Base-by-base conservation (phyloP, 2,113 vertebrate species). In the Nestor notabilis region DNA sequence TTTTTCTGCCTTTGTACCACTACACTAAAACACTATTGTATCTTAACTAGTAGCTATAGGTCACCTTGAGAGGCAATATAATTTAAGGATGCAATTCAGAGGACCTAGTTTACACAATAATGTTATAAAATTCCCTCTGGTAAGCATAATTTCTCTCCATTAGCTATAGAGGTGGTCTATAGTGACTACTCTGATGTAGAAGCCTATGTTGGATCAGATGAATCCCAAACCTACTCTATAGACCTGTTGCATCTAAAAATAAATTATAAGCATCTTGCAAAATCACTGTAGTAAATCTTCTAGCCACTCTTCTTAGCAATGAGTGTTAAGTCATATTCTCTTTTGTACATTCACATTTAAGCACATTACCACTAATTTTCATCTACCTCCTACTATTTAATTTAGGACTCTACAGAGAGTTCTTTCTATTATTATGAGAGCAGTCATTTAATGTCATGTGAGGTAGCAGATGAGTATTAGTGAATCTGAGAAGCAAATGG, bases 151-250 rank as follows among this genome's bases (percentile, higher is more conserved):
- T 86, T 85, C 16, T 69, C 37, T 89, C 29, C 20, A 44, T 33
- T 61, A 78, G 9, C 17, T 82, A 15, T 37, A 58, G 61, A 63
- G 29, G 8, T 80, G 37, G 19, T 49, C 64, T 78, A 1, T 10
- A 86, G 41, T 44, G n/a, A 91, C 58, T 56, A 83, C 7, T 47
- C 39, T 60, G 35, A 52, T 52, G 35, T 19, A 68, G 10, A 87
- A 60, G 11, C 39, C 33, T 61, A 27, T 0, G 0, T 27, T 65
- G 60, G 19, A 58, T 71, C 39, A 84, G 72, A 81, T 5, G 1
- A 82, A 82, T 50, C 21, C n/a, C 29, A 53, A 82, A 87, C 44
- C 23, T 75, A 49, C 37, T 56, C 28, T 66, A 37, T 5, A 23
- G 9, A 49, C 75, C 21, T 46, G 33, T 33, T 87, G 10, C n/a